These are phyloP conservation scores for Asarcornis scutulata DNA, from an alignment of 2,113 vertebrate genomes.

Conservation along the genomic window DNA sequence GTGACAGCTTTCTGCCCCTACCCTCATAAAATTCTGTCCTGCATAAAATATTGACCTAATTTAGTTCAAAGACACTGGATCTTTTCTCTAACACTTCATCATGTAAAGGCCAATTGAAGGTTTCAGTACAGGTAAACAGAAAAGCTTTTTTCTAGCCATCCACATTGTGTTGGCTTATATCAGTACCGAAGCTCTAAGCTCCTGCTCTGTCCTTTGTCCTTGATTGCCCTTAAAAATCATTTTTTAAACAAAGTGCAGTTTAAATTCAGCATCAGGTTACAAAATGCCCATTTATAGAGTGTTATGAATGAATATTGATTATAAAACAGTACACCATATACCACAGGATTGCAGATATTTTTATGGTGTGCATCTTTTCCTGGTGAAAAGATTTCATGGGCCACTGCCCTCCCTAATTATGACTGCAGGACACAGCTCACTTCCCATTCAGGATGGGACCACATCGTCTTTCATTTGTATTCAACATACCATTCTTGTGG, in stretches of 20 bases:
- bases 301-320: conserved; percentile 61
- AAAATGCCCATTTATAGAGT: conserved; percentile 7
- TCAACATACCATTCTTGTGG: conserved; percentile 31
- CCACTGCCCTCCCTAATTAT: conserved; percentile 35
- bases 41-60: conserved; percentile 53
- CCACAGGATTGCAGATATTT: conserved; percentile 26
- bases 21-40: conserved; percentile 65
- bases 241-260: neutral
- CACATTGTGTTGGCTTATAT: neutral
- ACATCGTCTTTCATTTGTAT: conserved; percentile 21
- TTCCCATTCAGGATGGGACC: conserved; percentile 15
- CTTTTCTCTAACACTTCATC: neutral
- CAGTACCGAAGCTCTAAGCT: neutral
- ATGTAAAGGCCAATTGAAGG: conserved; percentile 54
- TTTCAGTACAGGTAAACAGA: conserved; percentile 10
- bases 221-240: conserved; percentile 19
- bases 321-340: neutral
- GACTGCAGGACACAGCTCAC: conserved; percentile 27
- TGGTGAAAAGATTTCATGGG: conserved; percentile 42
- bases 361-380: conserved; percentile 34
- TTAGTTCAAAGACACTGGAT: conserved; percentile 34
- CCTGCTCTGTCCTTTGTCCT: conserved; percentile 17
- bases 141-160: neutral
- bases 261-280: neutral
- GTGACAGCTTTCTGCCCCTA: conserved; percentile 67